phyloP scores from a whole-genome alignment of 2,888 invertebrate genomes.

The Ellobium chinense region DNA sequence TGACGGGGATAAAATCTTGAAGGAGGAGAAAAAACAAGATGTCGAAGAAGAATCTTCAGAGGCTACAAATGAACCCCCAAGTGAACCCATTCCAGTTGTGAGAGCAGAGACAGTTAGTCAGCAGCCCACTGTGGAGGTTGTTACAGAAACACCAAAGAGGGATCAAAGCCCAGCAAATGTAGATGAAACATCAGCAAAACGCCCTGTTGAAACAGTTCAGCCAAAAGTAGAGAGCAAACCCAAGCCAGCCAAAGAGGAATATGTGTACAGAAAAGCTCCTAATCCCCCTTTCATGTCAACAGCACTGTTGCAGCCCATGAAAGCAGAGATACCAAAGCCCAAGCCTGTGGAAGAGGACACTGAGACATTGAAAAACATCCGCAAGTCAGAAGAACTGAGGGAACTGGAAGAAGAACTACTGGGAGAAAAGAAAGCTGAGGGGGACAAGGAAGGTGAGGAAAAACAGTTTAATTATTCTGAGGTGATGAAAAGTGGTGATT shows the following conservation, averaged over 20 bases:
- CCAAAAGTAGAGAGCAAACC: not conserved
- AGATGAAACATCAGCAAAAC: not conserved
- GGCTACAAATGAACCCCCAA: not conserved
- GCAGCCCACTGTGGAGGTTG: not conserved
- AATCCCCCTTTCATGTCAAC: slow-evolving; percentile 46
- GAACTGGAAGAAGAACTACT: slow-evolving; percentile 53
- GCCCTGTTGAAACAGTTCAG: not conserved
- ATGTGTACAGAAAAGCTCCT: slow-evolving; percentile 43
- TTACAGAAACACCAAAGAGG: not conserved
- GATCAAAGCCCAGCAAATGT: not conserved
- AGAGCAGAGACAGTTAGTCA: not conserved
- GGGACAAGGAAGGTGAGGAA: not conserved
- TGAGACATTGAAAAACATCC: slow-evolving; percentile 23
- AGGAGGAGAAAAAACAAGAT: slow-evolving; percentile 4
- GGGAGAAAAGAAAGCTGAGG: slow-evolving; percentile 42
- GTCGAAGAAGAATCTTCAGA: not conserved
- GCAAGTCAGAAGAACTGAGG: slow-evolving; percentile 48
- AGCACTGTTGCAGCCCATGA: slow-evolving; percentile 54
- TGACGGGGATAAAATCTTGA: slow-evolving; percentile 4
- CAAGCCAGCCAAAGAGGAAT: slow-evolving; percentile 21
- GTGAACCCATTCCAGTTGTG: not conserved
- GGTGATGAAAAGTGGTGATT: too few species aligned
- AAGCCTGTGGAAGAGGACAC: slow-evolving; percentile 39
- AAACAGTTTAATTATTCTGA: too few species aligned
- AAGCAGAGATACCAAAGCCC: slow-evolving; percentile 48